Base-by-base conservation (phyloP, 1,140 invertebrate genomes). In the Agrypnia vestita region DNA sequence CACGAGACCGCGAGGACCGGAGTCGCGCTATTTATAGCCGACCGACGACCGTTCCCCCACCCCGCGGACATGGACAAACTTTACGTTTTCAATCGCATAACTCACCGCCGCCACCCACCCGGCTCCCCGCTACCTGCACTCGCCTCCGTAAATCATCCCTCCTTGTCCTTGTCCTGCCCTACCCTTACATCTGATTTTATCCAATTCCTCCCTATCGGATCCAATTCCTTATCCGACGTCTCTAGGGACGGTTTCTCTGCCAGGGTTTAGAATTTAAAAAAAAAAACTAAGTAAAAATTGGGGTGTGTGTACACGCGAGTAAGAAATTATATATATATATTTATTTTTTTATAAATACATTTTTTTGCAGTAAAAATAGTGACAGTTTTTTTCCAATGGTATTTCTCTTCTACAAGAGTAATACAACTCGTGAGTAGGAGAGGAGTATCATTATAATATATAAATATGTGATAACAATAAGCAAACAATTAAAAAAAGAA, bases 141-240 rank as follows among this genome's bases (percentile, higher is more conserved):
- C 67, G 17, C 49, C 67, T 21, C 19, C 67, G 46, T 71, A 71
- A 71, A 71, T 71, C 67, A 19, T 71, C 47, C 67, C 67, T 35
- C 17, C 12, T 43, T 11, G 15, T 21, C 55, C 55, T 21, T 13
- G 9, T 21, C 12, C 55, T 21, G 15, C 55, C 55, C 4, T n/a
- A 15, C 17, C 67, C 46, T 51, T 53, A 71, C 46, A 49, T 71
- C 67, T 51, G 67, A 71, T 71, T 71, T 71, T 67, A 51, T 71
- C 67, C 49, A 71, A 71, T 71, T 71, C 67, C 67, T 51, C 46
- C 21, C 67, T 67, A 51, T 71, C 67, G 67, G 49, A 49, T 71
- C 67, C 44, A 44, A 47, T 69, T 69, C 21, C n/a, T n/a, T 46
- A 47, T 69, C 64, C 64, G n/a, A n/a, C n/a, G 19, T 69, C 44